Evolutionary conservation across 2,888 invertebrate genomes (phyloP).

Genomic region (Rhingia rostrata): DNA sequence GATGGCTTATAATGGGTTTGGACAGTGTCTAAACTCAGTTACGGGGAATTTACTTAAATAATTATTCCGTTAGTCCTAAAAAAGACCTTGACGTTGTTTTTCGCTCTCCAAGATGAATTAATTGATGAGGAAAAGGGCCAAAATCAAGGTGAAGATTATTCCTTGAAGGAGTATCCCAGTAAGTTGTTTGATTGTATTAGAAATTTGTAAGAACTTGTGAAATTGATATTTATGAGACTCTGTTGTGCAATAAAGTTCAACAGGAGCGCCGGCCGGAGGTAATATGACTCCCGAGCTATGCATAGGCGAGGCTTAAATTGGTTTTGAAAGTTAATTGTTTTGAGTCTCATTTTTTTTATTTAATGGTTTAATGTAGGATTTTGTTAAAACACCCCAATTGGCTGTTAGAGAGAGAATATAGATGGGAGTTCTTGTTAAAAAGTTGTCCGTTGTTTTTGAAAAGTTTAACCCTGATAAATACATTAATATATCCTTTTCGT

Average conservation of each 20-base stretch:
- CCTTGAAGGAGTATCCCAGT: background rate
- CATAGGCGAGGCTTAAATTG: too few relatives aligned
- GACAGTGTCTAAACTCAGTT: slow-evolving; percentile 12
- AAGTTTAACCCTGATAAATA: too few relatives aligned
- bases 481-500: too few relatives aligned
- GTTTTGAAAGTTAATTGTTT: too few relatives aligned
- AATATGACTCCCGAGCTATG: too few relatives aligned
- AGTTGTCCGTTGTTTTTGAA: too few relatives aligned
- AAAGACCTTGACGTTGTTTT: slow-evolving; percentile 3
- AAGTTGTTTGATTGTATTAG: slow-evolving; percentile 29
- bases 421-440: too few relatives aligned
- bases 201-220: slow-evolving; percentile 49
- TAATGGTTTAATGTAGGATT: too few relatives aligned
- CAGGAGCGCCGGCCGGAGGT: too few relatives aligned
- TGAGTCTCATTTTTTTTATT: too few relatives aligned
- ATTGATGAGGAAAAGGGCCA: slow-evolving; percentile 45
- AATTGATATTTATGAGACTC: slow-evolving; percentile 51
- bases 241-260: background rate
- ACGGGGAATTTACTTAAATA: slow-evolving; percentile 21
- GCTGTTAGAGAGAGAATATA: too few relatives aligned
- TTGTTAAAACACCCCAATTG: too few relatives aligned
- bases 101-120: slow-evolving; percentile 3
- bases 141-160: slow-evolving; percentile 34
- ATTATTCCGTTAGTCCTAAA: slow-evolving; percentile 32
- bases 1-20: slow-evolving; percentile 27